A percentile compares a stretch with the other conserved stretches of the same genome.
phyloP scores from a whole-genome alignment of 1,140 invertebrate genomes.

The Chlorops oryzae region DNA sequence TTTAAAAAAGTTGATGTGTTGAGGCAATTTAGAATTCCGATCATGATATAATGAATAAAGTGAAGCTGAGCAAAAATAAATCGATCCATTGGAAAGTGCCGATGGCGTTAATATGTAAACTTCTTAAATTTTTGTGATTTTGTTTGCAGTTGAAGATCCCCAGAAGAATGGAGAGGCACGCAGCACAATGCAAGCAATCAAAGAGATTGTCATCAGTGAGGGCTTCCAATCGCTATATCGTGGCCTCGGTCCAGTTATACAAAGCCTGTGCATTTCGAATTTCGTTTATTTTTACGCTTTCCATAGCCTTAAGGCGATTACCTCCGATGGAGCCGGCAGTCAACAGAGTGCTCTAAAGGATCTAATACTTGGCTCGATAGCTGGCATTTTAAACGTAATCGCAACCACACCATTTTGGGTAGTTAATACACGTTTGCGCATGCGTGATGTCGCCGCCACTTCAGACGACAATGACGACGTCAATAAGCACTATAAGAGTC shows the following conservation, averaged over 20 bases:
- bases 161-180: slow-evolving; percentile 43
- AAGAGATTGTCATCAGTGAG: slow-evolving; percentile 61
- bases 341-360: slow-evolving; percentile 61
- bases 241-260: slow-evolving; percentile 74
- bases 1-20: too few relatives aligned
- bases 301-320: slow-evolving; percentile 69
- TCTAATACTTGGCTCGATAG: slow-evolving; percentile 70
- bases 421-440: slow-evolving; percentile 80
- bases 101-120: too few relatives aligned
- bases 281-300: slow-evolving; percentile 92
- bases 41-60: too few relatives aligned
- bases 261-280: slow-evolving; percentile 78
- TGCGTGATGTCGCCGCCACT: slow-evolving; percentile 50
- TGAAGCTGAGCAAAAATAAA: too few relatives aligned
- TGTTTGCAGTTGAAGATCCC: slow-evolving; percentile 62
- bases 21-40: too few relatives aligned
- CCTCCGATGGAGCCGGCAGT: slow-evolving; percentile 45
- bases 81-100: too few relatives aligned
- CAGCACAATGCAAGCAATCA: slow-evolving; percentile 55
- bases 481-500: slow-evolving; percentile 47
- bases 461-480: slow-evolving; percentile 34
- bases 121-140: too few relatives aligned
- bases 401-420: slow-evolving; percentile 85
- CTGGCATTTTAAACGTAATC: slow-evolving; percentile 78
- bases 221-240: slow-evolving; percentile 69